Base-by-base conservation (phyloP, 2,113 vertebrate species). In the Cynoglossus semilaevis region DNA sequence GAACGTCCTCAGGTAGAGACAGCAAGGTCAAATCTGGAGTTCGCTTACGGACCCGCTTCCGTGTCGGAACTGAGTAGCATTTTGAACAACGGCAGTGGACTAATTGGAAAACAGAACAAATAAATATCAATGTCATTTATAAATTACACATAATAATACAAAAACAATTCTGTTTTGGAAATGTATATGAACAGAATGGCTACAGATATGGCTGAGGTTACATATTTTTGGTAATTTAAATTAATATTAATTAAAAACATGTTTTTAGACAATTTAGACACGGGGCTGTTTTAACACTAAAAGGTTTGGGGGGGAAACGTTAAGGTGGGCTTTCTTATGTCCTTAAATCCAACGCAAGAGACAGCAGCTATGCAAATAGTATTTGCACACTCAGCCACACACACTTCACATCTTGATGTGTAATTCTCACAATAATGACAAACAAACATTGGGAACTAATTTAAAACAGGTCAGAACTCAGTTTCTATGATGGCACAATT, bases 41-140 rank as follows among this genome's bases (percentile, higher is more conserved):
- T 5, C 93, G 88, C 73, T 94, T 94, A 71, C 92, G 92, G 58
- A 96, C 65, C 61, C 93, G 89, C 68, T 93, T 90, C 65, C 92
- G 92, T 0, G 88, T 79, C 34, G 93, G 94, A 51, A 94, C 80
- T 0, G 91, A 89, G 84, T 93, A 96, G 72, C 96, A 98, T 89
- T 94, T 96, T 86, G 92, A 90, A 81, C 96, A 98, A 61, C 90
- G 92, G 79, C 97, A 98, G 82, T 97, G 97, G 77, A 95, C 74
- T 64, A 90, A 91, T 29, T 93, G 58, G 15, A 51, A 70, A 46
- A 41, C 46, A 34, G 50, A 43, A 22, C 2, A 18, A 19, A 38
- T 22, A 0, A 18, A 46, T 46, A 15, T 54, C 15, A 51, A 60
- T 10, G 42, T 1, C 38, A 14, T 5, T 47, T 5, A 42, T 7